A percentile compares a stretch with the other conserved stretches of the same genome.
Evolutionary conservation across 2,797 vertebrate species (phyloP).

Genomic region (Clamator glandarius): DNA sequence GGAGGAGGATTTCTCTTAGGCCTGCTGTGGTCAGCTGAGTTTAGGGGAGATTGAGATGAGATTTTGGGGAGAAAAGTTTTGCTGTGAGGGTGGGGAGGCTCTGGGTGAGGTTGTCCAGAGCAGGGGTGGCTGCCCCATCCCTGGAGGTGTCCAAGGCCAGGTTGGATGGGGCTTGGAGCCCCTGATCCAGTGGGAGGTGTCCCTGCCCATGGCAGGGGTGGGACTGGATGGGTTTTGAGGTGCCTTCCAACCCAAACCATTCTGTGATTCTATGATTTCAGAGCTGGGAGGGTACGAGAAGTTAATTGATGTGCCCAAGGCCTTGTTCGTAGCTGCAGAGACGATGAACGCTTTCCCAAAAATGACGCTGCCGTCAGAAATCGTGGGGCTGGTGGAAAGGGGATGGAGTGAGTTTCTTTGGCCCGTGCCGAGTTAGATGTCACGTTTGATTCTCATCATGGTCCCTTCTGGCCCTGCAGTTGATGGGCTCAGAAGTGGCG

Average conservation of each 20-base stretch:
- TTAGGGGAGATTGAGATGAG: too few species aligned
- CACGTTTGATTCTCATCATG: background rate
- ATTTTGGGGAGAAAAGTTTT: too few species aligned
- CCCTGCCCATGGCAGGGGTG: too few species aligned
- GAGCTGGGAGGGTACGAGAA: background rate
- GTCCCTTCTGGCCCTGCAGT: background rate
- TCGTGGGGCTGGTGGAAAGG: background rate
- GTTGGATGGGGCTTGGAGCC: too few species aligned
- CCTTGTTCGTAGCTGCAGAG: background rate
- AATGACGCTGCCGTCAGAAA: background rate
- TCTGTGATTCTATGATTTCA: background rate
- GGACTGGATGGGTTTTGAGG: too few species aligned
- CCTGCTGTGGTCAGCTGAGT: background rate
- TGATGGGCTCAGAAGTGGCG: background rate
- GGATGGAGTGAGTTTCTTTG: background rate
- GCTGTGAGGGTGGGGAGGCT: too few species aligned
- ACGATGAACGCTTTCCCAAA: background rate
- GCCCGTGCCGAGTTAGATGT: background rate
- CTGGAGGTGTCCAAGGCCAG: too few species aligned
- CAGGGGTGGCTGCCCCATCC: too few species aligned
- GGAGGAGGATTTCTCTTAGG: background rate
- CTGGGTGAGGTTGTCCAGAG: too few species aligned
- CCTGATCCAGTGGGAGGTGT: too few species aligned
- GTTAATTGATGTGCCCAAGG: background rate
- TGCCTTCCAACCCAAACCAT: too few species aligned